Evolutionary conservation across 2,888 invertebrate genomes (phyloP), one percentile per base, ranked within the genome.

Genomic region (Drosophila neonasuta): DNA sequence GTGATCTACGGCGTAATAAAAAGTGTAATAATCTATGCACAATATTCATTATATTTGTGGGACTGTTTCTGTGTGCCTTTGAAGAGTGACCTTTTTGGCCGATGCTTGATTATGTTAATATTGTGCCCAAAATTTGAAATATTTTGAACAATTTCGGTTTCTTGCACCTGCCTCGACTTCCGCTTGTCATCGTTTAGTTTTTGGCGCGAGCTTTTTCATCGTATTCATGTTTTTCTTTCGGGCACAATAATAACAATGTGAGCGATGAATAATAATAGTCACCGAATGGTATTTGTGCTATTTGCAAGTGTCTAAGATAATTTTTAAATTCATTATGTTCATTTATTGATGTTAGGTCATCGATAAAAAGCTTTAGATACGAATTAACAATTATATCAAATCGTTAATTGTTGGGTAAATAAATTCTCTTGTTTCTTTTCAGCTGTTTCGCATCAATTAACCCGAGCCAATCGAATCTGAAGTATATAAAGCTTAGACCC

Each of bases 391-490:
- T 17, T 49, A 39, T 41, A 24, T 45, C 2, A 42, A 46, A 32
- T 20, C 15, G 7, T 44, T 29, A 24, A 13, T 41, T 41, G 15
- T 41, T 36, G 36, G 11, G 36, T 36, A 13, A 41, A 41, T 41
- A 15, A 41, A 41, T 50, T 17, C 48, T 0, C 29, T 45, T 39
- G 5, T 67, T 10, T 81, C 45, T 67, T 77, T 81, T 50, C 71
- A 74, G 54, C 56, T 77, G 32, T 44, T 55, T 41, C 52, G 58
- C 34, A 30, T 32, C 17, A 54, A 36, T 54, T 30, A 59, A 52
- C 42, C 6, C 24, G 17, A 60, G 42, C 36, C 36, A 9, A 46
- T 42, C 49, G 17, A 63, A 36, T 48, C 29, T 42, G 44, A 57
- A 45, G 34, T 52, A 70, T 20, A 39, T 39, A 17, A n/a, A 49